Percentiles rank a stretch among this genome's conserved stretches.
phyloP scores from a whole-genome alignment of 2,888 invertebrate species.

The Buathra laborator region DNA sequence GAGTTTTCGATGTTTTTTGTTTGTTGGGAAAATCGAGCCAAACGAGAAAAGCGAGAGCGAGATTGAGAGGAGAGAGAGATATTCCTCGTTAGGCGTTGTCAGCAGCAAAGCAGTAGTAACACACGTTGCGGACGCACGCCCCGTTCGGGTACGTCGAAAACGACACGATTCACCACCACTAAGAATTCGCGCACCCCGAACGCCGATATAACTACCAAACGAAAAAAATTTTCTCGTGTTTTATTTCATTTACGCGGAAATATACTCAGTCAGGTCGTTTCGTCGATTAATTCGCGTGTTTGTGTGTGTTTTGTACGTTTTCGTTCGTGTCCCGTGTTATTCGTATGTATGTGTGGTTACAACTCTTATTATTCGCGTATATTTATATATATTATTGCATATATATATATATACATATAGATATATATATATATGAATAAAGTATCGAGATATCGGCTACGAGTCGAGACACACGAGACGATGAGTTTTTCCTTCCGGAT shows the following conservation, averaged over 20 bases:
- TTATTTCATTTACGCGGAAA: not conserved
- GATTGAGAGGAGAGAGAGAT: constrained; percentile 66
- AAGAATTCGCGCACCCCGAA: constrained; percentile 16
- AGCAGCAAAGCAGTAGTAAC: constrained; percentile 56
- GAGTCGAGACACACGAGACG: constrained; percentile 14
- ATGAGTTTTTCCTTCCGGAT: constrained; percentile 61
- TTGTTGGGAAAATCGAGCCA: not conserved
- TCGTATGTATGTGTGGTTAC: not conserved
- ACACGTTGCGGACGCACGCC: constrained; percentile 49
- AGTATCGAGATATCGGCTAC: constrained; percentile 22
- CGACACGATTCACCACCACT: constrained; percentile 65
- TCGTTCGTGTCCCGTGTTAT: not conserved
- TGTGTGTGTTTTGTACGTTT: not conserved
- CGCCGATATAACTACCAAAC: constrained; percentile 1
- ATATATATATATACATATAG: not conserved
- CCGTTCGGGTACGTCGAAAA: constrained; percentile 33
- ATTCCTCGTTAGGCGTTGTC: constrained; percentile 80
- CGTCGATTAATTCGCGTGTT: not conserved
- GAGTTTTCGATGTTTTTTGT: not conserved
- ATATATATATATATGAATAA: constrained; percentile 10
- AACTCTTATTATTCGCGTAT: not conserved
- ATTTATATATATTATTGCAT: not conserved
- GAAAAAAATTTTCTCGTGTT: constrained; percentile 7
- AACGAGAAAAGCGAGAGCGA: constrained; percentile 7
- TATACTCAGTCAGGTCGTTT: not conserved